Evolutionary conservation across 2,888 invertebrate species (phyloP).

Genomic region (Xestia ashworthii): DNA sequence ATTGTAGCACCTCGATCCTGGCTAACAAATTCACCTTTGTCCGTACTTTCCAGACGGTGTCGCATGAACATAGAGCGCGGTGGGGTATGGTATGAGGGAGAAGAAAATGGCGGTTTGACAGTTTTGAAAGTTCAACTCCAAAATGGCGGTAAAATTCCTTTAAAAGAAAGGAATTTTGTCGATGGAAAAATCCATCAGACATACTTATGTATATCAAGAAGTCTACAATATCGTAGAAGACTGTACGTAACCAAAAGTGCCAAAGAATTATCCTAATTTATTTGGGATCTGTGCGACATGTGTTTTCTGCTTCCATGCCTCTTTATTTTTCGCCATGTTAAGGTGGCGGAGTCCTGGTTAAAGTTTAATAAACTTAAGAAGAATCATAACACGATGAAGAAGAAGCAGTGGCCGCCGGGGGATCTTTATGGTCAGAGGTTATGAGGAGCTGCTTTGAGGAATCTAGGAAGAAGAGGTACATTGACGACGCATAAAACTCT

Average conservation of each 20-base stretch:
- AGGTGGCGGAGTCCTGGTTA: neutral
- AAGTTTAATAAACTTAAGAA: neutral
- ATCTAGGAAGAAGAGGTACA: too few species aligned
- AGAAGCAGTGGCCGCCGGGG: neutral
- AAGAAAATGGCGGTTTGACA: constrained; percentile 16
- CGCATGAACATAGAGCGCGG: constrained; percentile 73
- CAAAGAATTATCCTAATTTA: neutral
- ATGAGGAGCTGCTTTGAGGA: neutral
- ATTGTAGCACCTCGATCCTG: constrained; percentile 58
- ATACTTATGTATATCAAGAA: neutral
- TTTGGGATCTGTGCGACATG: neutral
- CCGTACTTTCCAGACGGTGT: constrained; percentile 81
- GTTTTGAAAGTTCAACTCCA: neutral
- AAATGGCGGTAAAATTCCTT: neutral
- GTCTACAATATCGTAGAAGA: neutral
- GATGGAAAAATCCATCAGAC: neutral
- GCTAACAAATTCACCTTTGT: constrained; percentile 82
- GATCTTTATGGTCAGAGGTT: neutral
- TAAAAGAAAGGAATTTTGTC: neutral
- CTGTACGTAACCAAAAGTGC: neutral
- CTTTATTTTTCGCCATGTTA: neutral
- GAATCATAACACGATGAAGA: neutral
- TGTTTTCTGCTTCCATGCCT: neutral
- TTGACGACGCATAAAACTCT: too few species aligned
- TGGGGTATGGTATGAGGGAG: constrained; percentile 61